Conservation (phyloP, 23 tunicate species). For the Botrylloides violaceus region DNA sequence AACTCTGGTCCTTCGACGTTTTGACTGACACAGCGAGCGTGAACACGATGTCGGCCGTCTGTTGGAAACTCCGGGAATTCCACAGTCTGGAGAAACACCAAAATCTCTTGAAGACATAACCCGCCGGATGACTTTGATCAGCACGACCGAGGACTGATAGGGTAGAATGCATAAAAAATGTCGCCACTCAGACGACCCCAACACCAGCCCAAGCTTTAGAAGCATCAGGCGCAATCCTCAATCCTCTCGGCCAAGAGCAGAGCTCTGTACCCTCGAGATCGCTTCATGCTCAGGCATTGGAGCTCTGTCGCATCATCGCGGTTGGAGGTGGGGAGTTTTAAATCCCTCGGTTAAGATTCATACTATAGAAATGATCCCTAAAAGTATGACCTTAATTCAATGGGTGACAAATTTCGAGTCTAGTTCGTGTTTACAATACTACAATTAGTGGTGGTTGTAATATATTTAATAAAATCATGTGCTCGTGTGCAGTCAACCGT, state of each 20-base stretch:
- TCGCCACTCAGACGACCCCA: neutral
- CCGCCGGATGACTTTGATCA: too few relatives aligned
- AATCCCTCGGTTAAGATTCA: neutral
- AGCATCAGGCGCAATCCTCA: neutral
- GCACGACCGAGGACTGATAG: too few relatives aligned
- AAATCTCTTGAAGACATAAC: too few relatives aligned
- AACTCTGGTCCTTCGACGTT: constrained; percentile 57
- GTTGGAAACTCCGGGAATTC: constrained; percentile 28
- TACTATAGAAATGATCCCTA: constrained; percentile 2
- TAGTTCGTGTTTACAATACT: too few relatives aligned
- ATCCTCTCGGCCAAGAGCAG: neutral
- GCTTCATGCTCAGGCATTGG: neutral
- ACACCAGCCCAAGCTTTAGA: neutral
- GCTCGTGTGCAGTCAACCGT: too few relatives aligned
- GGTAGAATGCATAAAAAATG: too few relatives aligned
- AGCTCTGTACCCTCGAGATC: neutral
- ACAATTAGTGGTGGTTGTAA: too few relatives aligned
- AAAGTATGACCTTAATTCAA: neutral
- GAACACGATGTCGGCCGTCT: constrained; percentile 42
- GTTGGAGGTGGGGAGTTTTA: neutral
- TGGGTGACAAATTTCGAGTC: too few relatives aligned
- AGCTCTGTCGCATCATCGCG: neutral
- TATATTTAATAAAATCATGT: too few relatives aligned
- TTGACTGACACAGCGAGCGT: constrained; percentile 51
- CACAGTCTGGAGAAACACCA: constrained; percentile 21